Base-by-base conservation (phyloP, 2,113 vertebrate genomes). In the Neoarius graeffei region DNA sequence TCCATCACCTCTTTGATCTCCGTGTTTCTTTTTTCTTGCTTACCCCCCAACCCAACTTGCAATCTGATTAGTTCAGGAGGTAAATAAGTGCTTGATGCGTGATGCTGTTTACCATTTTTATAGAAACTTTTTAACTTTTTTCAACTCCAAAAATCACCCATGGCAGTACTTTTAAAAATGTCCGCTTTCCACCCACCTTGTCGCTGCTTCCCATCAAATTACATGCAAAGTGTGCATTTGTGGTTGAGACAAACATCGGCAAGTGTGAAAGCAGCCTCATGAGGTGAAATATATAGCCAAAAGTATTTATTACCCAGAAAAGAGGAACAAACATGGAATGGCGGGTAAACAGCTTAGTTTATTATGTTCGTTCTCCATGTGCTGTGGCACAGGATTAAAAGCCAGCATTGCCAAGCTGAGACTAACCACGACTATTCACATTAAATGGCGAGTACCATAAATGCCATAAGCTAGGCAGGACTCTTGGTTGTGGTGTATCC, bases 201-300 rank as follows among this genome's bases (percentile, higher is more conserved):
- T 57, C 62, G 20, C 57, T 5, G 20, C 57, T 48, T 82, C 20
- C 19, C 30, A 25, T 62, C 23, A 57, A 62, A 82, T 35, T 14
- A 42, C 80, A 48, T 62, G 19, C 13, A 62, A 82, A 62, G 14
- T 1, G 19, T 62, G 59, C 57, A 25, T 11, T 19, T 19, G 57
- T 0, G 57, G 56, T 60, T 48, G 19, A 25, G 30, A 62, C 9
- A 42, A 42, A 42, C 35, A 48, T n/a, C 5, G 3, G 30, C 7
- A 82, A 82, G 80, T 82, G 80, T 62, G 80, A 82, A 82, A 82
- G 35, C 57, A 82, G 80, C 9, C 83, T 84, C 56, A 67, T 56
- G 64, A 84, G 83, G 62, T 84, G 66, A 84, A 84, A 84, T 84
- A 30, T 71, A 85, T 15, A 85, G 52, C 64, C 83, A 85, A 85